Evolutionary conservation across 2,888 invertebrate genomes (phyloP).

Genomic region (Rhabditophanes sp.): DNA sequence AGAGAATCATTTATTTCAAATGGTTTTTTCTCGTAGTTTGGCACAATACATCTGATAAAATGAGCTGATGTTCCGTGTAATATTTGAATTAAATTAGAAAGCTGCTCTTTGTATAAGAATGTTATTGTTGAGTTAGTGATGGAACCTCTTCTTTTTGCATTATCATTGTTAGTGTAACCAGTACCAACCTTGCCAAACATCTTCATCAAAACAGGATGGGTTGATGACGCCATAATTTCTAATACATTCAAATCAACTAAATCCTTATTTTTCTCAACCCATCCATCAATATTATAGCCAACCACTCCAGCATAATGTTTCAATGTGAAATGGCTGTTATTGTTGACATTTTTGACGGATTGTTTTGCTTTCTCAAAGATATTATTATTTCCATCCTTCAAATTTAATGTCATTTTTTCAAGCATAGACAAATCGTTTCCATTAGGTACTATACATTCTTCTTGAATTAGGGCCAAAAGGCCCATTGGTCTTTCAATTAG

Average conservation of each 20-base stretch:
- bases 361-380: slow-evolving; percentile 40
- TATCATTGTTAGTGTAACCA: background rate
- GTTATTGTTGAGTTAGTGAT: slow-evolving; percentile 16
- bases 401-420: slow-evolving; percentile 25
- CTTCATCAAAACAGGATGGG: slow-evolving; percentile 20
- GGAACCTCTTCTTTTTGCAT: slow-evolving; percentile 11
- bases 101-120: slow-evolving; percentile 28
- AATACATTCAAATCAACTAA: slow-evolving; percentile 45
- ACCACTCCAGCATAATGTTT: slow-evolving; percentile 48
- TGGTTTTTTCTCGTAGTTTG: slow-evolving; percentile 39
- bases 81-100: slow-evolving; percentile 31
- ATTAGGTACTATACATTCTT: slow-evolving; percentile 43
- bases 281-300: slow-evolving; percentile 47
- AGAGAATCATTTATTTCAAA: slow-evolving; percentile 29
- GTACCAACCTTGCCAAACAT: slow-evolving; percentile 17
- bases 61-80: slow-evolving; percentile 39
- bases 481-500: slow-evolving; percentile 42
- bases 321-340: slow-evolving; percentile 20
- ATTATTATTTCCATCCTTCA: slow-evolving; percentile 8
- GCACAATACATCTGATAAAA: slow-evolving; percentile 44
- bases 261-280: slow-evolving; percentile 48
- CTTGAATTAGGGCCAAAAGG: slow-evolving; percentile 36
- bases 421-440: slow-evolving; percentile 31
- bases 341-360: slow-evolving; percentile 19
- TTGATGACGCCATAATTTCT: slow-evolving; percentile 26